These are phyloP conservation scores for Bos indicus DNA, from an alignment of 2,113 vertebrate genomes.

Conservation along the genomic window DNA sequence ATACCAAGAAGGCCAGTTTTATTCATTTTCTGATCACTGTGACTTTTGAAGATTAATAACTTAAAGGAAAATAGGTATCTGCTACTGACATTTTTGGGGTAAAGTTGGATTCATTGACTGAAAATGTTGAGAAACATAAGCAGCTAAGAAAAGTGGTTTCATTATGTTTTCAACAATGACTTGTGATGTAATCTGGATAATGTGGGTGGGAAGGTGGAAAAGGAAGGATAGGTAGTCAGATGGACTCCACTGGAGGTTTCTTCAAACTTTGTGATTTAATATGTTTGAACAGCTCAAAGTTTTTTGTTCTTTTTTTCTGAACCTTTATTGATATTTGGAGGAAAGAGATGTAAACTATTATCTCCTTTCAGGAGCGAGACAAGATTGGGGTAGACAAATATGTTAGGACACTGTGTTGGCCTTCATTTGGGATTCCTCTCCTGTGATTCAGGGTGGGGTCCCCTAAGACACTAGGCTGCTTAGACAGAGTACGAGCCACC, in stretches of 20 bases:
- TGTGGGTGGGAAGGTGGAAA: background rate
- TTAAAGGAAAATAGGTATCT: background rate
- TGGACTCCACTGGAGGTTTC: background rate
- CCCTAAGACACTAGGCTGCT: background rate
- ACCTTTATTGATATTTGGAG: background rate
- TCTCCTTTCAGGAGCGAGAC: background rate
- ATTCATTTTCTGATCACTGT: background rate
- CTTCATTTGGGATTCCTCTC: background rate
- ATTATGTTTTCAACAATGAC: background rate
- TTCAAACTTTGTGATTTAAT: constrained; percentile 9
- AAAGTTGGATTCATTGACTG: background rate
- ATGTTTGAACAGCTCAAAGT: background rate
- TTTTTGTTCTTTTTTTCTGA: background rate
- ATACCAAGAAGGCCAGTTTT: background rate
- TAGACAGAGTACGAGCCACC: background rate
- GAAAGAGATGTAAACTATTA: background rate
- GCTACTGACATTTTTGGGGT: background rate
- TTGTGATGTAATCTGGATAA: background rate
- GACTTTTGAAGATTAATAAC: constrained; percentile 9
- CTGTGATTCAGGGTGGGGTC: background rate
- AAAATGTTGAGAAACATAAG: background rate
- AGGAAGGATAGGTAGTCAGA: background rate
- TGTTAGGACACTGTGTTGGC: background rate
- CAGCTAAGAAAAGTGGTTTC: background rate
- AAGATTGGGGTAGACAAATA: background rate